These are phyloP conservation scores for Cyclargus thomasi DNA, from an alignment of 1,140 invertebrate genomes.

Conservation along the genomic window DNA sequence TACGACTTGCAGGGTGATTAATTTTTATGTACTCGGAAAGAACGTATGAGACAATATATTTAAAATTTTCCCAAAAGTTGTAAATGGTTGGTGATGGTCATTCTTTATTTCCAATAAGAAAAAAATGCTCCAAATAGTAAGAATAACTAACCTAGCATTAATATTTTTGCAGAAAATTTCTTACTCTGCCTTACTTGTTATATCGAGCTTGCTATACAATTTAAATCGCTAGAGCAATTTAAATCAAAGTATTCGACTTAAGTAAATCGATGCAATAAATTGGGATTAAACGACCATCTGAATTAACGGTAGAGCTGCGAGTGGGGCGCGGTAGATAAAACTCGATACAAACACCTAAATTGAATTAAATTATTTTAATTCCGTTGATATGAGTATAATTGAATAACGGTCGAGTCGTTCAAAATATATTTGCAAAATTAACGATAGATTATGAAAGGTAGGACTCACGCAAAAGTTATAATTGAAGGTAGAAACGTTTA, in stretches of 20 bases:
- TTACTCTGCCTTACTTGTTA: neutral
- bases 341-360: conserved; percentile 6
- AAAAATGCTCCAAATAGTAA: too few relatives aligned
- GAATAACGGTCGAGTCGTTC: neutral
- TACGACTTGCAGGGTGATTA: neutral
- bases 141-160: neutral
- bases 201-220: neutral
- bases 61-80: too few relatives aligned
- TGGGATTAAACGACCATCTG: conserved; percentile 2
- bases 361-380: neutral
- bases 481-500: neutral
- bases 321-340: conserved; percentile 18
- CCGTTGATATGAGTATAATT: neutral
- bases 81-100: too few relatives aligned
- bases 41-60: neutral
- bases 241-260: conserved; percentile 3
- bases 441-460: neutral
- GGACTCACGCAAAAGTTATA: neutral
- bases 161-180: neutral
- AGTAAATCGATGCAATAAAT: conserved; percentile 4
- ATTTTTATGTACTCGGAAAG: neutral
- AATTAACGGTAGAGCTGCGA: neutral
- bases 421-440: neutral
- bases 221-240: neutral
- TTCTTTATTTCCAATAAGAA: too few relatives aligned